phyloP scores from a whole-genome alignment of 2,797 vertebrate genomes.

The Semotilus atromaculatus region DNA sequence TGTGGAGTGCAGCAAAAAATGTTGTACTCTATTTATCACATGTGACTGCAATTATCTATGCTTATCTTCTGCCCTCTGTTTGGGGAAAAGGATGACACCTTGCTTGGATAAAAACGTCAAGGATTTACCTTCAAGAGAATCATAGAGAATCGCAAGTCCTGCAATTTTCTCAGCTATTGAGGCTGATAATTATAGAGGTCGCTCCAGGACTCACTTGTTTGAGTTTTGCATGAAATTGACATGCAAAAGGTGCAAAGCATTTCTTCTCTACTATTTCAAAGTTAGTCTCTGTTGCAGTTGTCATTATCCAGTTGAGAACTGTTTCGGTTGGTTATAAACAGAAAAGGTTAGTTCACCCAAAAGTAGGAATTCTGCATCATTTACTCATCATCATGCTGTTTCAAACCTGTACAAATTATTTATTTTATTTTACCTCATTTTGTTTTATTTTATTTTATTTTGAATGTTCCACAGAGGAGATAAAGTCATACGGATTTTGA shows the following conservation, averaged over 20 bases:
- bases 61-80: constrained; percentile 57
- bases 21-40: constrained; percentile 53
- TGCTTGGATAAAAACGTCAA: constrained; percentile 22
- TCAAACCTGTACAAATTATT: too few species aligned
- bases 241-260: neutral
- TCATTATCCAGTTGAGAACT: neutral
- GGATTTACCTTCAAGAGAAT: constrained; percentile 46
- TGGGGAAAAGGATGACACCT: constrained; percentile 43
- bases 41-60: constrained; percentile 54
- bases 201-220: constrained; percentile 11
- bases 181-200: constrained; percentile 10
- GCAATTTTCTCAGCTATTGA: constrained; percentile 10
- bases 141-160: constrained; percentile 3
- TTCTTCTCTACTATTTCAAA: neutral
- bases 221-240: neutral
- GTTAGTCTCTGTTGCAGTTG: neutral
- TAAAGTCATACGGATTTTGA: too few species aligned
- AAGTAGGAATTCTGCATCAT: too few species aligned
- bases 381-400: too few species aligned
- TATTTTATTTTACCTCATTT: too few species aligned
- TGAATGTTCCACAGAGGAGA: too few species aligned
- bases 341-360: too few species aligned
- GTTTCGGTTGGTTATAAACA: neutral
- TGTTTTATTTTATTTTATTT: too few species aligned
- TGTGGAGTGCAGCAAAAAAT: constrained; percentile 41